Conservation (phyloP, 2,113 vertebrate species). For the Cathartes aura region DNA sequence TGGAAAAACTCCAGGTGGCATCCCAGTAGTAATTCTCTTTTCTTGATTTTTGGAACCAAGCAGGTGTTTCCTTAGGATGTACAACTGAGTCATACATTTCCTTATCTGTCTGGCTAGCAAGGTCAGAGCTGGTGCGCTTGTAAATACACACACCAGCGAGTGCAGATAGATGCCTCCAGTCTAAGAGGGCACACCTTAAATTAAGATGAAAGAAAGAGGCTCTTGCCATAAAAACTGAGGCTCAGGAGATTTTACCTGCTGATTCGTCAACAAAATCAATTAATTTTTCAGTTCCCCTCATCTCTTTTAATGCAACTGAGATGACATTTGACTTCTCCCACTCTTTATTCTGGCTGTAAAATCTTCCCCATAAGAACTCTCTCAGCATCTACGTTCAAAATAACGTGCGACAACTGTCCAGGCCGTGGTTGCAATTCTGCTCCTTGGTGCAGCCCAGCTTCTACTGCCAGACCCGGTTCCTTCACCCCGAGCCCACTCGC, state of each 20-base stretch:
- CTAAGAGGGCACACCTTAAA: background rate
- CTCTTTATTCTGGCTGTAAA: background rate
- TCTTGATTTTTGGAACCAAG: background rate
- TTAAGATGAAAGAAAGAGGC: background rate
- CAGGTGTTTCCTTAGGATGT: background rate
- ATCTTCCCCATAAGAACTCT: background rate
- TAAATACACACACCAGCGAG: background rate
- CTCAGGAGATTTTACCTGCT: background rate
- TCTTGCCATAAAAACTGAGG: background rate
- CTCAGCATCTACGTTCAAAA: no score
- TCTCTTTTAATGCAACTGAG: background rate
- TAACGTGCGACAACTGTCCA: fast-evolving
- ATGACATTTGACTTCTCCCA: background rate
- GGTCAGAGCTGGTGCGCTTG: background rate
- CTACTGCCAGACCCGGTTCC: background rate
- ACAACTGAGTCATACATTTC: background rate
- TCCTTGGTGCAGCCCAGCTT: background rate
- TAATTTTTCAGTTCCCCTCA: background rate
- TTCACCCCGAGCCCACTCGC: background rate
- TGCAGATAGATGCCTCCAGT: background rate
- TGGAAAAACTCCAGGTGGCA: background rate
- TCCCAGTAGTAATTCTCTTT: background rate
- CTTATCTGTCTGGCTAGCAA: background rate
- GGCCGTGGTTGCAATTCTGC: background rate
- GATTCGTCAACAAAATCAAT: background rate